Evolutionary conservation across 2,113 vertebrate species (phyloP), one percentile per base, ranked within the genome.

Genomic region (Pristiophorus japonicus): DNA sequence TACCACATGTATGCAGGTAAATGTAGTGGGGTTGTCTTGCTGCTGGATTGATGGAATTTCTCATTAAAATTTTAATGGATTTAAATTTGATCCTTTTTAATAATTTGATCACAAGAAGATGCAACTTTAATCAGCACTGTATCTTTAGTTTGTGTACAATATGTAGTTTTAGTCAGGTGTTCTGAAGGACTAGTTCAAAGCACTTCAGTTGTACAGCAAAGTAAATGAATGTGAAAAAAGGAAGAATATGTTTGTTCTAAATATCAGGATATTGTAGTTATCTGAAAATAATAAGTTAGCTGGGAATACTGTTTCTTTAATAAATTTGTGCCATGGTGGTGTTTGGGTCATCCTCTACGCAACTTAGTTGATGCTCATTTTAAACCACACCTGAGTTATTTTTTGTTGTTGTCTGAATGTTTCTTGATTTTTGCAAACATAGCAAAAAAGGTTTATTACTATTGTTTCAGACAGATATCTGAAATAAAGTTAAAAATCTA

Each of bases 1-100:
- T 99, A 99, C 97, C 99, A 99, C 75, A 99, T 99, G 99, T 99
- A 99, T 96, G 99, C 99, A 97, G 99, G 99, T 99, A 97, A 97
- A 97, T 51, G 42, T 10, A 59, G 45, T 90, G 51, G 87, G 51
- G 22, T 24, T 81, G 34, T 73, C 34, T 34, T n/a, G 95, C 20
- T 66, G 87, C 30, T 66, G 47, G 59, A 85, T 18, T 62, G 51
- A 2, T 34, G 51, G 84, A 42, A 84, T 59, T 42, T 66, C 20
- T 24, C 63, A 16, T 85, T 20, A n/a, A 42, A 85, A 45, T 45
- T 91, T 67, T 34, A 38, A 16, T n/a, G 81, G 22, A 27, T 78
- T 91, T 14, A 59, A 59, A 85, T 63, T 90, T 85, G 45, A 34
- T 6, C n/a, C 16, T 20, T 63, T 84, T 63, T 45, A 65, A 65